phyloP scores from a whole-genome alignment of 2,888 invertebrate genomes.

The Melieria omissa region DNA sequence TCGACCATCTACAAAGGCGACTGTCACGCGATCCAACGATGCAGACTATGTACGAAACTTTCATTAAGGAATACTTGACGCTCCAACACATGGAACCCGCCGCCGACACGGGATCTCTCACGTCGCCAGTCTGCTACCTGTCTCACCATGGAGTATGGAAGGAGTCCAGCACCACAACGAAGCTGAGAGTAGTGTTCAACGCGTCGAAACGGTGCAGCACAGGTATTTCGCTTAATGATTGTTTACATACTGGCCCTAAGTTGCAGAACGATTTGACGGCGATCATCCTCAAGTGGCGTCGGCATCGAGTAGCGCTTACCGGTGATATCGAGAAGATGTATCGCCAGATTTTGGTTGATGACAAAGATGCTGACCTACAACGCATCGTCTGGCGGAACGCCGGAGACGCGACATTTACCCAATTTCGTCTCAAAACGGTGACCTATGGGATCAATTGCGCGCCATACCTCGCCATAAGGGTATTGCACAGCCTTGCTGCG shows the following conservation, averaged over 20 bases:
- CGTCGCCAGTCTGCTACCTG: neutral
- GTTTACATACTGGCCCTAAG: neutral
- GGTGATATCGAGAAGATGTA: conserved; percentile 10
- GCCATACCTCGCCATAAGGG: too few relatives aligned
- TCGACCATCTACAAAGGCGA: neutral
- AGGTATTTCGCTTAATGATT: conserved; percentile 6
- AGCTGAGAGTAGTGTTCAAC: conserved; percentile 6
- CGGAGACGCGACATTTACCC: neutral
- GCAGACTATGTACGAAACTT: neutral
- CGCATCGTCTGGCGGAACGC: conserved; percentile 1
- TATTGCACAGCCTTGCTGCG: neutral
- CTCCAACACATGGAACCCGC: too few relatives aligned
- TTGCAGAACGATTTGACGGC: conserved; percentile 4
- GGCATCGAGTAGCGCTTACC: neutral
- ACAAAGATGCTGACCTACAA: conserved; percentile 10
- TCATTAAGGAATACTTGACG: conserved; percentile 6
- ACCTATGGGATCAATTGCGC: conserved; percentile 1
- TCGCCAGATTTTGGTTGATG: conserved; percentile 6
- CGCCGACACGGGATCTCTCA: too few relatives aligned
- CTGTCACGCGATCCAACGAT: neutral
- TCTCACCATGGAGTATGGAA: conserved; percentile 16
- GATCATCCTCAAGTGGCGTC: neutral
- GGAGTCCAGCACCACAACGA: conserved; percentile 7
- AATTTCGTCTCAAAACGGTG: neutral
- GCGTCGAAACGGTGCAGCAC: conserved; percentile 1